phyloP scores from a whole-genome alignment of 1,140 invertebrate species.

The Lycorma delicatula region DNA sequence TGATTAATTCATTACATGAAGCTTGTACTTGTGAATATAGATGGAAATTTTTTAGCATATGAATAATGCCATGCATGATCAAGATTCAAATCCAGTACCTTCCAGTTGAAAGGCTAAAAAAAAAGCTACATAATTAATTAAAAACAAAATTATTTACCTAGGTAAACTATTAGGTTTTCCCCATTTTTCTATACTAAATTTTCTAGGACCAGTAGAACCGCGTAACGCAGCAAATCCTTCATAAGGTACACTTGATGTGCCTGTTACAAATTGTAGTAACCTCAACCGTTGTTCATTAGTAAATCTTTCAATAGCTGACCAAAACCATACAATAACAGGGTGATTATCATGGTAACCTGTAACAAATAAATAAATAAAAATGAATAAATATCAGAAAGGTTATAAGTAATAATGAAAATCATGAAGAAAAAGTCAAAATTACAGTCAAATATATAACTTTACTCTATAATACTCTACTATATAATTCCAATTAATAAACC shows the following conservation, averaged over 20 bases:
- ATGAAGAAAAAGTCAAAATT: no score
- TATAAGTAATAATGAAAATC: no score
- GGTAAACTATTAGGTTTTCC: conserved; percentile 89
- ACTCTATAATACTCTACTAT: no score
- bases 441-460: no score
- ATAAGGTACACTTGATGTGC: conserved; percentile 93
- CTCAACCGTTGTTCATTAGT: conserved; percentile 89
- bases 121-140: no score
- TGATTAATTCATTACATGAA: no score
- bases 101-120: no score
- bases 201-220: conserved; percentile 88
- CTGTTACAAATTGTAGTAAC: conserved; percentile 92
- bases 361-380: conserved; percentile 4
- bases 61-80: no score
- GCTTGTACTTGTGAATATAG: no score
- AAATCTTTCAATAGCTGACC: conserved; percentile 85
- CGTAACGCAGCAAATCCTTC: conserved; percentile 92
- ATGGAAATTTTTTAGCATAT: no score
- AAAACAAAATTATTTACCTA: conserved; percentile 46
- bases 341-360: conserved; percentile 89
- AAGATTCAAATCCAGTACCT: no score
- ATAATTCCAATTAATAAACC: no score
- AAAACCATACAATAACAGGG: conserved; percentile 92
- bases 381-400: neutral
- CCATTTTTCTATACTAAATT: conserved; percentile 98